phyloP scores from a whole-genome alignment of 2,888 invertebrate genomes.

The Tortricodes alternella region DNA sequence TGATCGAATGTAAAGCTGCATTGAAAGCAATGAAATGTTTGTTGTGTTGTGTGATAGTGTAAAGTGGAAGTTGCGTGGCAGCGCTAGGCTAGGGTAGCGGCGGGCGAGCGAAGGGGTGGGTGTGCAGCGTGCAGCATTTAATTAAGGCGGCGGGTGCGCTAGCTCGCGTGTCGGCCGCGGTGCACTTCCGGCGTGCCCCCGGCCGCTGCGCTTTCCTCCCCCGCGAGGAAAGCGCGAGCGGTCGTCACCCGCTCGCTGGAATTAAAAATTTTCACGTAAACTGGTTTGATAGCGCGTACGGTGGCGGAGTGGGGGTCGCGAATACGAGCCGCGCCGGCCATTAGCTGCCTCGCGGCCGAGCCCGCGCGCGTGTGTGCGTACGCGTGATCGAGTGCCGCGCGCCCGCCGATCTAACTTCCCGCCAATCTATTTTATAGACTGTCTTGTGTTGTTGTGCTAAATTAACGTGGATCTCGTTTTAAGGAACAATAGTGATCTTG shows the following conservation, averaged over 20 bases:
- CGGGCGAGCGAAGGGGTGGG: slow-evolving; percentile 54
- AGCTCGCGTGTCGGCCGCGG: slow-evolving; percentile 73
- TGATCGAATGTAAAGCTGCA: slow-evolving; percentile 6
- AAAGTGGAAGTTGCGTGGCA: slow-evolving; percentile 37
- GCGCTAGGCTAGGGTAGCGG: slow-evolving; percentile 38
- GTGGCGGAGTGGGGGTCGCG: slow-evolving; percentile 77
- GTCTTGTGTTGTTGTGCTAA: slow-evolving; percentile 50
- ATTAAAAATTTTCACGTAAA: slow-evolving; percentile 81
- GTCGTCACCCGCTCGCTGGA: slow-evolving; percentile 75
- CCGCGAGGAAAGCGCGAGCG: slow-evolving; percentile 76
- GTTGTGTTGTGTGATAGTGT: slow-evolving; percentile 45
- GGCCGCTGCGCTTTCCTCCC: slow-evolving; percentile 77
- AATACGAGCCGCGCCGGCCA: slow-evolving; percentile 77
- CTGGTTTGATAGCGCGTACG: slow-evolving; percentile 80
- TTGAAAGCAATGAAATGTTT: slow-evolving; percentile 35
- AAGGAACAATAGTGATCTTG: slow-evolving; percentile 29
- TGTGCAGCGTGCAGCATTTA: slow-evolving; percentile 75
- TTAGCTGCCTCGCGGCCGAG: slow-evolving; percentile 72
- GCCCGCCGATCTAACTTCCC: slow-evolving; percentile 38
- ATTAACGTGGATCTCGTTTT: slow-evolving; percentile 38
- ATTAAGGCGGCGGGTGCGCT: slow-evolving; percentile 79
- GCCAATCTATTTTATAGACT: slow-evolving; percentile 47
- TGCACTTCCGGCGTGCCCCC: slow-evolving; percentile 77
- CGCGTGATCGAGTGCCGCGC: slow-evolving; percentile 37
- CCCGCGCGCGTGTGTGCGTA: slow-evolving; percentile 69